Percentiles rank a stretch among this genome's conserved stretches.
These are phyloP conservation scores for Dichetophora obliterata DNA, from an alignment of 2,888 invertebrate genomes.

Conservation along the genomic window DNA sequence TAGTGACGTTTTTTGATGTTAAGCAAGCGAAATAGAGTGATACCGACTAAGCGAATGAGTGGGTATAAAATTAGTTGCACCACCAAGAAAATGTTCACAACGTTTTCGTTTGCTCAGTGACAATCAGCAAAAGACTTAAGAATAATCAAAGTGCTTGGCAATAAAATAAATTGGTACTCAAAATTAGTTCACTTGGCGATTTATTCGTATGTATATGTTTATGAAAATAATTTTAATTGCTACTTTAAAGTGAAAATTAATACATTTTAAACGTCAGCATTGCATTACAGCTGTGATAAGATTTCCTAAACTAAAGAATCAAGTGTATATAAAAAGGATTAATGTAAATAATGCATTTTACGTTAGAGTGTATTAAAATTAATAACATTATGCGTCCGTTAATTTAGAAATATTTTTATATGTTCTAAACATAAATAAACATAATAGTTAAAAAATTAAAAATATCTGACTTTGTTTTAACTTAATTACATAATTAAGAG, in stretches of 20 bases:
- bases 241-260: background rate
- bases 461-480: no score
- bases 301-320: no score
- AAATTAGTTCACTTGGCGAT: background rate
- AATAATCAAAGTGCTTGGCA: background rate
- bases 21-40: no score
- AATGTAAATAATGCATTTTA: no score
- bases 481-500: no score
- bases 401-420: no score
- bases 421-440: no score
- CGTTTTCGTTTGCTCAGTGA: slow-evolving; percentile 36
- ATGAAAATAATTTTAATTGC: background rate
- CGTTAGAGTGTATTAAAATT: no score
- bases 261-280: background rate
- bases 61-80: background rate
- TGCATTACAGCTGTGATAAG: no score
- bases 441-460: no score
- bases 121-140: slow-evolving; percentile 29
- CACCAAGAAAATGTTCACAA: slow-evolving; percentile 34
- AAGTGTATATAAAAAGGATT: no score
- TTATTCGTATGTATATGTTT: background rate
- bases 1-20: background rate
- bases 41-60: background rate
- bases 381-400: no score
- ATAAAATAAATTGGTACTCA: background rate